Conservation (phyloP, 2,888 invertebrate species). For the Catocala nupta region DNA sequence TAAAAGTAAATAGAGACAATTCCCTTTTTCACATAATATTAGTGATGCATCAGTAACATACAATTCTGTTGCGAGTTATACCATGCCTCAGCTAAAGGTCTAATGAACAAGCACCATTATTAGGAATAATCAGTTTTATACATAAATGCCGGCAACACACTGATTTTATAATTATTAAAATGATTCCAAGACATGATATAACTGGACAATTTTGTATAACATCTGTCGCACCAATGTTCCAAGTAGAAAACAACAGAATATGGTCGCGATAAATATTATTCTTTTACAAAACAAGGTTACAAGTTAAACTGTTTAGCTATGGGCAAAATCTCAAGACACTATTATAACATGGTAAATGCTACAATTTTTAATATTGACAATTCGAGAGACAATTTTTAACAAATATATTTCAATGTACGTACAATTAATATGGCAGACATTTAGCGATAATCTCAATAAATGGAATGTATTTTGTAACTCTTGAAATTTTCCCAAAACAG, state of each 20-base stretch:
- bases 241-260: constrained; percentile 18
- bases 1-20: constrained; percentile 1
- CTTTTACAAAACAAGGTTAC: constrained; percentile 1
- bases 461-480: constrained; percentile 41
- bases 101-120: constrained; percentile 40
- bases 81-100: constrained; percentile 35
- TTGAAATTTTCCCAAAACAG: constrained; percentile 21
- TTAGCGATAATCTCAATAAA: constrained; percentile 35
- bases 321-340: constrained; percentile 21
- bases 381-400: neutral
- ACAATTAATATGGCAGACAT: constrained; percentile 2
- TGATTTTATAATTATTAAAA: constrained; percentile 10
- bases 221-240: constrained; percentile 24
- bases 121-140: constrained; percentile 41
- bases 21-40: too few species aligned
- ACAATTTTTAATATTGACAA: neutral
- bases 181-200: constrained; percentile 34
- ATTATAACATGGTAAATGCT: constrained; percentile 28
- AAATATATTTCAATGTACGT: neutral
- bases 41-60: neutral
- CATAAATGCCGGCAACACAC: constrained; percentile 19
- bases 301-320: constrained; percentile 18
- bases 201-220: constrained; percentile 21
- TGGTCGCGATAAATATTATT: constrained; percentile 3
- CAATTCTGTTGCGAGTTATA: constrained; percentile 25